Conservation (phyloP, 2,113 vertebrate genomes). For the Misgurnus mizolepis region DNA sequence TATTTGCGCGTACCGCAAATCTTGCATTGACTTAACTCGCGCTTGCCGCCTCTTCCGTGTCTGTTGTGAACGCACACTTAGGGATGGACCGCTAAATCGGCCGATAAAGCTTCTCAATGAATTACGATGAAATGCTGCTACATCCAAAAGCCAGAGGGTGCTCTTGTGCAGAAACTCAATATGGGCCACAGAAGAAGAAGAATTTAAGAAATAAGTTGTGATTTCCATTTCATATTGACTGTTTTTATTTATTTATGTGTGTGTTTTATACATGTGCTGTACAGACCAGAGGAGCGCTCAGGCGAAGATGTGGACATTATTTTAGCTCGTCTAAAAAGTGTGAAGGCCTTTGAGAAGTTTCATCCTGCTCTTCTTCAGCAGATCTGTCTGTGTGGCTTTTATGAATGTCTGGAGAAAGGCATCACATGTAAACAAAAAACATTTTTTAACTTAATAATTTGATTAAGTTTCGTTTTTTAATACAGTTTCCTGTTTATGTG, state of each 20-base stretch:
- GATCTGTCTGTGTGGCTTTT: constrained; percentile 94
- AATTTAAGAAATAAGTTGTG: too few relatives aligned
- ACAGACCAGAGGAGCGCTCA: constrained; percentile 89
- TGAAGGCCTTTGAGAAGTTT: constrained; percentile 95
- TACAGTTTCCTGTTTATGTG: constrained; percentile 48
- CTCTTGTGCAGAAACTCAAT: too few relatives aligned
- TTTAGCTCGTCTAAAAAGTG: constrained; percentile 87
- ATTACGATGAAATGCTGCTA: too few relatives aligned
- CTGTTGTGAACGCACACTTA: too few relatives aligned
- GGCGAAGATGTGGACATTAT: constrained; percentile 96
- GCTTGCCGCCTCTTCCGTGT: too few relatives aligned
- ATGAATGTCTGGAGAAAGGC: constrained; percentile 94
- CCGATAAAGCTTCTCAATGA: too few relatives aligned
- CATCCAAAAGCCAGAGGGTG: too few relatives aligned
- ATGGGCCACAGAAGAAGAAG: too few relatives aligned
- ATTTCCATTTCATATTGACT: not conserved
- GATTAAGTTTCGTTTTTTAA: not conserved
- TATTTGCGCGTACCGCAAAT: too few relatives aligned
- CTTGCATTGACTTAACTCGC: too few relatives aligned
- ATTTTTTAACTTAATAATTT: not conserved
- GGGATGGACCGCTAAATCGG: too few relatives aligned
- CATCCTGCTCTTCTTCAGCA: constrained; percentile 91
- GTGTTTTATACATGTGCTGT: constrained; percentile 43
- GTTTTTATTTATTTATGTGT: not conserved
- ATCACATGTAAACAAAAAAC: constrained; percentile 82